Percentiles rank a stretch among this genome's conserved stretches.
Evolutionary conservation across 2,113 vertebrate genomes (phyloP).

Genomic region (Epinephelus cyanopodus): DNA sequence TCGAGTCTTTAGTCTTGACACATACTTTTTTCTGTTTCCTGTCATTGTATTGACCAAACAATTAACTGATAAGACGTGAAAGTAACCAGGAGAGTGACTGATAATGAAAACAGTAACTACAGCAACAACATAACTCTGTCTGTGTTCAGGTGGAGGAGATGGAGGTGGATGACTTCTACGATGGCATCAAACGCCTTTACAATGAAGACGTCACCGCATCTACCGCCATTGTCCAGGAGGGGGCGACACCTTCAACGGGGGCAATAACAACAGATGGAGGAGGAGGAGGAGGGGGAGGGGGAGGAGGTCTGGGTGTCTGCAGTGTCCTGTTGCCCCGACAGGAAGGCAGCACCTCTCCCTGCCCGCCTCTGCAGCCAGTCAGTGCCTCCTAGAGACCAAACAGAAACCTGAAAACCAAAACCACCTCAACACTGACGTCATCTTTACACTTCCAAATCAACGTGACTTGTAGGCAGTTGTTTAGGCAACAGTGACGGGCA

Average conservation of each 20-base stretch:
- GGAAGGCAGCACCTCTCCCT: conserved; percentile 89
- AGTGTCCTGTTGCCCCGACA: conserved; percentile 81
- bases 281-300: conserved; percentile 41
- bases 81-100: neutral
- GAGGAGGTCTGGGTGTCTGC: conserved; percentile 74
- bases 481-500: neutral
- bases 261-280: conserved; percentile 50
- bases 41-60: too few relatives aligned
- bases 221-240: conserved; percentile 77
- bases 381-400: conserved; percentile 85
- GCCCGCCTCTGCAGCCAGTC: conserved; percentile 94
- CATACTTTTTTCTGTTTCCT: too few relatives aligned
- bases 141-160: conserved; percentile 90
- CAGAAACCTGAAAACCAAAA: conserved; percentile 46
- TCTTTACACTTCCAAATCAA: neutral
- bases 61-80: too few relatives aligned
- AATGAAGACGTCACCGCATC: conserved; percentile 87
- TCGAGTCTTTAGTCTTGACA: too few relatives aligned
- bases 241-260: conserved; percentile 52
- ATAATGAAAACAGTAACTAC: neutral
- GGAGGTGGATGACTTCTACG: conserved; percentile 98
- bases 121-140: neutral
- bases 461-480: neutral
- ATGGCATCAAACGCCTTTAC: conserved; percentile 96
- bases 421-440: neutral